Base-by-base conservation (phyloP, 1,140 invertebrate genomes). In the Atta colombica region DNA sequence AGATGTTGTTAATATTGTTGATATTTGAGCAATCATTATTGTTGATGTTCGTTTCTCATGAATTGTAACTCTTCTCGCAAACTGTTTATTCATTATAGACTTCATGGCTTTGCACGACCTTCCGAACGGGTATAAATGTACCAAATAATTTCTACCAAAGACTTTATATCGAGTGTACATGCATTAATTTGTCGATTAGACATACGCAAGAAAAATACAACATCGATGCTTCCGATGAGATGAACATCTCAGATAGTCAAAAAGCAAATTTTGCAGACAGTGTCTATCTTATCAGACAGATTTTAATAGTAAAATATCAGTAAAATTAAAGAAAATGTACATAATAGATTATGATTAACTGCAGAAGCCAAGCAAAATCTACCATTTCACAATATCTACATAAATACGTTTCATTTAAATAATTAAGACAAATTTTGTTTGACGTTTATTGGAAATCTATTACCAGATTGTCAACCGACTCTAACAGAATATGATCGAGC, bases 1-100 rank as follows among this genome's bases (percentile, higher is more conserved):
- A 68, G 87, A 92, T 94, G 89, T 93, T 94, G 92, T 94, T 94
- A 93, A 93, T 93, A 92, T 93, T 94, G 93, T 94, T 94, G 88
- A 93, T 93, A 93, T 58, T 92, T 92, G 91, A 93, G 72, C 88
- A 90, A 93, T 94, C 93, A 93, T 92, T 93, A 91, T 94, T 93
- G 91, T 94, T 94, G 88, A 94, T 93, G 93, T 93, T 94, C 93
- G 93, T 94, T 94, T 93, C 89, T 92, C 85, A 86, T 91, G 71
- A 92, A 92, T 25, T 61, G 74, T 84, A 68, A 93, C 68, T 84
- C 85, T 89, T 60, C 77, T 81, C 87, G 86, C 91, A 93, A 92
- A 71, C 82, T 93, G 78, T 90, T 91, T 89, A 91, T 90, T 93
- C 87, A 91, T 93, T 87, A 84, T 93, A 93, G 55, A 63, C 51